A percentile compares a stretch with the other conserved stretches of the same genome.
These are phyloP conservation scores for Trachelus iudaicus DNA, from an alignment of 2,888 invertebrate genomes.

Conservation along the genomic window DNA sequence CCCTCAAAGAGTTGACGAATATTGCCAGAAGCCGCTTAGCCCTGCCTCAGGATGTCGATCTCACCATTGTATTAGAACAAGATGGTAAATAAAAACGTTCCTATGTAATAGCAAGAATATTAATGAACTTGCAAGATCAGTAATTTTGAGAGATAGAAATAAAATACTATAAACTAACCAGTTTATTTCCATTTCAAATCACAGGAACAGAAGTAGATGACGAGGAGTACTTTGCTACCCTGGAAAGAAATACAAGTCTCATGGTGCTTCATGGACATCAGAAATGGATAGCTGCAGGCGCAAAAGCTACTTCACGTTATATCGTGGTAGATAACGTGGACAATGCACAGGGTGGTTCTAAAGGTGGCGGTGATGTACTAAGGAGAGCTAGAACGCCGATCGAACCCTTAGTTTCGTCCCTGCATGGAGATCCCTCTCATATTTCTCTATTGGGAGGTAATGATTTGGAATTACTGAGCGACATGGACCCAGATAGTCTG, in stretches of 20 bases:
- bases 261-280: slow-evolving; percentile 84
- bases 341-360: slow-evolving; percentile 42
- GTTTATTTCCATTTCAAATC: slow-evolving; percentile 6
- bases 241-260: slow-evolving; percentile 87
- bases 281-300: slow-evolving; percentile 74
- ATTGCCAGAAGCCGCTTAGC: slow-evolving; percentile 82
- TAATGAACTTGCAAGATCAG: not conserved
- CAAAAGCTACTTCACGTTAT: slow-evolving; percentile 51
- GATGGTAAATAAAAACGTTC: slow-evolving; percentile 70
- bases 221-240: slow-evolving; percentile 92
- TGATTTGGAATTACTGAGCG: slow-evolving; percentile 85
- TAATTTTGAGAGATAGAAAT: not conserved
- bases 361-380: slow-evolving; percentile 33
- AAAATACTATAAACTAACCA: not conserved
- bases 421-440: slow-evolving; percentile 77
- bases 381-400: slow-evolving; percentile 48
- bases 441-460: slow-evolving; percentile 86
- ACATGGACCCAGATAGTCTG: slow-evolving; percentile 90
- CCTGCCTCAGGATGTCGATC: slow-evolving; percentile 70
- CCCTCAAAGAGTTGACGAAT: slow-evolving; percentile 80
- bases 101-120: not conserved
- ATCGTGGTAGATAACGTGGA: slow-evolving; percentile 55
- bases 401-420: slow-evolving; percentile 55
- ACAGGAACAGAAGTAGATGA: slow-evolving; percentile 91
- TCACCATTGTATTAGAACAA: slow-evolving; percentile 87